Percentiles rank a stretch among this genome's conserved stretches.
Evolutionary conservation across 2,113 vertebrate genomes (phyloP).

Genomic region (Anseranas semipalmata): DNA sequence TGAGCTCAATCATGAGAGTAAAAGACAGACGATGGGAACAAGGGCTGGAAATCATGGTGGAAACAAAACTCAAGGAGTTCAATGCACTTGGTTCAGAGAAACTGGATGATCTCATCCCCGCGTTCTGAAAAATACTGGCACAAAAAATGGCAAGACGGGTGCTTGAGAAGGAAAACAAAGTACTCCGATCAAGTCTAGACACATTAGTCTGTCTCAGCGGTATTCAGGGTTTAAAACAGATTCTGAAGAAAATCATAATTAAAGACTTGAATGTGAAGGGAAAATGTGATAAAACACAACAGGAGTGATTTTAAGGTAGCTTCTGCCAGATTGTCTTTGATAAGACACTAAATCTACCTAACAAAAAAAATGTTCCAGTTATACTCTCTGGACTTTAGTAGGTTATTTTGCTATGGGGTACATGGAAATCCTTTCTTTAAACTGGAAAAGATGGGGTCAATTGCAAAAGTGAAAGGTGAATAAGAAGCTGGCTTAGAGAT

Average conservation of each 20-base stretch:
- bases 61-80: slow-evolving; percentile 25
- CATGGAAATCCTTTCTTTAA: slow-evolving; percentile 17
- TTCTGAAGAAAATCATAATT: not conserved
- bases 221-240: slow-evolving; percentile 32
- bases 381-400: not conserved
- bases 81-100: slow-evolving; percentile 16
- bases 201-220: slow-evolving; percentile 33
- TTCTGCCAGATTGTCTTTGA: slow-evolving; percentile 9
- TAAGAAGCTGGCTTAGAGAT: slow-evolving; percentile 45
- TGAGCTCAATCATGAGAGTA: not conserved
- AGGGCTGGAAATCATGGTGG: slow-evolving; percentile 20
- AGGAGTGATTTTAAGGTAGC: not conserved
- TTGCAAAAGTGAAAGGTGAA: slow-evolving; percentile 38
- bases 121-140: slow-evolving; percentile 5
- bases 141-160: not conserved
- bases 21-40: not conserved
- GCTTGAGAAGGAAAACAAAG: slow-evolving; percentile 49
- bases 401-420: not conserved
- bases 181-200: slow-evolving; percentile 41
- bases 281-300: not conserved
- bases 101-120: slow-evolving; percentile 19
- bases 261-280: not conserved
- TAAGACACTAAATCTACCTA: not conserved
- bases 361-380: not conserved
- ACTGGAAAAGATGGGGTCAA: slow-evolving; percentile 14